Percentiles rank a stretch among this genome's conserved stretches.
phyloP scores from a whole-genome alignment of 2,888 invertebrate species.

The Quadroppia sp. region DNA sequence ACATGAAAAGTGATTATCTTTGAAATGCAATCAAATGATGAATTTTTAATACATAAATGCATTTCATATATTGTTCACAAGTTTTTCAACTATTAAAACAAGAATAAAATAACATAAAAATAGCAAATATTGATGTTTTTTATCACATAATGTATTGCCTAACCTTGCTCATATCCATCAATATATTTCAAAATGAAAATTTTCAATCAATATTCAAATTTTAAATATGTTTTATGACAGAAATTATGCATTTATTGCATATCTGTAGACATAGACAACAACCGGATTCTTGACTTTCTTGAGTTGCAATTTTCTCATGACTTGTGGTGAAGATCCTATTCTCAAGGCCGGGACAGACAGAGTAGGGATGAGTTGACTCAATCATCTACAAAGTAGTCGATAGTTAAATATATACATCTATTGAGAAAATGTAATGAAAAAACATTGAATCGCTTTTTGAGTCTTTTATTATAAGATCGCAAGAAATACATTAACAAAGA shows the following conservation, averaged over 20 bases:
- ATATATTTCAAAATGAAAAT: neutral
- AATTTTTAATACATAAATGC: too few species aligned
- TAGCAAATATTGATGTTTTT: too few species aligned
- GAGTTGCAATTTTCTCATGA: slow-evolving; percentile 18
- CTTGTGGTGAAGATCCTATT: slow-evolving; percentile 19
- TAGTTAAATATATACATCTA: neutral
- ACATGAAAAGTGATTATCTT: too few species aligned
- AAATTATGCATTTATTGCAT: neutral
- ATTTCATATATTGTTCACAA: too few species aligned
- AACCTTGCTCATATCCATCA: too few species aligned
- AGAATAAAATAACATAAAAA: too few species aligned
- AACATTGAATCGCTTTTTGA: slow-evolving; percentile 10
- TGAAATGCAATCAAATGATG: too few species aligned
- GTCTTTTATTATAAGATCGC: neutral
- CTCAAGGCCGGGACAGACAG: slow-evolving; percentile 16
- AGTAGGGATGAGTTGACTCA: neutral
- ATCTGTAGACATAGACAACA: slow-evolving; percentile 3
- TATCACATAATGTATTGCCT: too few species aligned
- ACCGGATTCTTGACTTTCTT: neutral
- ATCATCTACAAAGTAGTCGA: too few species aligned
- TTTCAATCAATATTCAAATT: slow-evolving; percentile 7
- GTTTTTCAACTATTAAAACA: too few species aligned
- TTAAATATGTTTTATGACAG: neutral
- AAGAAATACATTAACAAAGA: slow-evolving; percentile 11
- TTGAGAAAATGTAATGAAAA: slow-evolving; percentile 16